Conservation (phyloP, 2,888 invertebrate species). For the Leptothorax acervorum region DNA sequence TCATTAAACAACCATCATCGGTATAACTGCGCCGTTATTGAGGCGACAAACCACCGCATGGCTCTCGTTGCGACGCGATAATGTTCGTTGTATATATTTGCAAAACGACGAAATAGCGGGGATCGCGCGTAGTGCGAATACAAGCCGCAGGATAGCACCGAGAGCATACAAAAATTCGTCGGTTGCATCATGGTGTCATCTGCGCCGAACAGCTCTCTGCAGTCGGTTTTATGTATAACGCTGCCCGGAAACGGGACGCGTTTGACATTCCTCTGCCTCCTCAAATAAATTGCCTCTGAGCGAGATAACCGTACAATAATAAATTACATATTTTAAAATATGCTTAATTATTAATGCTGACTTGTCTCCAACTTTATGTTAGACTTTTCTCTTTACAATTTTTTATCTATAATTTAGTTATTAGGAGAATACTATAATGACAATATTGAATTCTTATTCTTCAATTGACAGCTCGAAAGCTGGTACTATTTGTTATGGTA, state of each 20-base stretch:
- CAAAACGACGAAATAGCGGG: slow-evolving; percentile 23
- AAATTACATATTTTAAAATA: background rate
- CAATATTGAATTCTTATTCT: background rate
- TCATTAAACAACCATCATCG: slow-evolving; percentile 46
- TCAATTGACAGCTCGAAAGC: background rate
- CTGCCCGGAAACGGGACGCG: background rate
- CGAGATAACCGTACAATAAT: background rate
- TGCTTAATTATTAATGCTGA: background rate
- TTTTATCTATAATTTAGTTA: background rate
- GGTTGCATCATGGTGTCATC: slow-evolving; percentile 25
- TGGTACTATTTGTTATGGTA: background rate
- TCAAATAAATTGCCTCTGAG: background rate
- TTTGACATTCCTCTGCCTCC: no score
- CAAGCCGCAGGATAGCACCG: background rate
- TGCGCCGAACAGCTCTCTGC: slow-evolving; percentile 13
- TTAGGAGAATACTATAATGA: background rate
- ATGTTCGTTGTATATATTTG: slow-evolving; percentile 48
- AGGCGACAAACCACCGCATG: slow-evolving; percentile 29
- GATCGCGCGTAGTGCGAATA: background rate
- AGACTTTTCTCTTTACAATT: background rate
- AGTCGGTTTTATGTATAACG: background rate
- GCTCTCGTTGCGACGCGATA: slow-evolving; percentile 40
- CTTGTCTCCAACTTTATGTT: background rate
- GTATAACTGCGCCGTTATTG: slow-evolving; percentile 51
- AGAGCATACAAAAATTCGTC: slow-evolving; percentile 11